phyloP scores from a whole-genome alignment of 2,888 invertebrate species.

The Melanotus villosus region DNA sequence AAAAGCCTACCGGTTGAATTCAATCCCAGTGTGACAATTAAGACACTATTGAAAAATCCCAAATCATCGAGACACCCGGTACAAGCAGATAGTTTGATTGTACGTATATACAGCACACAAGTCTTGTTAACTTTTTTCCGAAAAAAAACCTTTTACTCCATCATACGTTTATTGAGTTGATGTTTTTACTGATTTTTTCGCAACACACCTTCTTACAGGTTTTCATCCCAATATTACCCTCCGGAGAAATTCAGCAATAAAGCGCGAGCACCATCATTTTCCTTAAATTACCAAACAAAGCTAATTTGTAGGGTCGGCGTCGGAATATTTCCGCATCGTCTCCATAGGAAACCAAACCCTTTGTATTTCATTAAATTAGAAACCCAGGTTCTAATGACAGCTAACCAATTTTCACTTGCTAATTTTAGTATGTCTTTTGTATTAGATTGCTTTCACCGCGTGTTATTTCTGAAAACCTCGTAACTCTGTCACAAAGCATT shows the following conservation, averaged over 20 bases:
- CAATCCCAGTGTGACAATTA: too few species aligned
- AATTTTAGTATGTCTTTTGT: slow-evolving; percentile 14
- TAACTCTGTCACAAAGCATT: too few species aligned
- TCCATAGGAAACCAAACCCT: slow-evolving; percentile 8
- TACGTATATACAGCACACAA: too few species aligned
- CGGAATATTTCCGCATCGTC: not conserved
- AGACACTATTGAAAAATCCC: too few species aligned
- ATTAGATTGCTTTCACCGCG: not conserved
- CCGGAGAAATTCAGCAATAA: not conserved
- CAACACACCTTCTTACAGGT: too few species aligned
- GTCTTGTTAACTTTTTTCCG: too few species aligned
- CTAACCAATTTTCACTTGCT: slow-evolving; percentile 18
- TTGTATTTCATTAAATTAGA: slow-evolving; percentile 16
- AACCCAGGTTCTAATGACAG: slow-evolving; percentile 11
- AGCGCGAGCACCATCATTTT: not conserved
- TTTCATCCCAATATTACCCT: not conserved
- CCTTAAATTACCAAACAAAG: slow-evolving; percentile 1
- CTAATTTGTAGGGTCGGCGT: not conserved
- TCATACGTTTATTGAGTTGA: too few species aligned
- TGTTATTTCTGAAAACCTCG: not conserved
- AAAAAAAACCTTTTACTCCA: too few species aligned
- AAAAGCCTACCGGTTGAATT: too few species aligned
- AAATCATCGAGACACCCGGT: too few species aligned
- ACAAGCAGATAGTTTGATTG: too few species aligned
- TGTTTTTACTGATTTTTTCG: too few species aligned